Evolutionary conservation across 2,797 vertebrate species (phyloP).

Genomic region (Siniperca undulata): DNA sequence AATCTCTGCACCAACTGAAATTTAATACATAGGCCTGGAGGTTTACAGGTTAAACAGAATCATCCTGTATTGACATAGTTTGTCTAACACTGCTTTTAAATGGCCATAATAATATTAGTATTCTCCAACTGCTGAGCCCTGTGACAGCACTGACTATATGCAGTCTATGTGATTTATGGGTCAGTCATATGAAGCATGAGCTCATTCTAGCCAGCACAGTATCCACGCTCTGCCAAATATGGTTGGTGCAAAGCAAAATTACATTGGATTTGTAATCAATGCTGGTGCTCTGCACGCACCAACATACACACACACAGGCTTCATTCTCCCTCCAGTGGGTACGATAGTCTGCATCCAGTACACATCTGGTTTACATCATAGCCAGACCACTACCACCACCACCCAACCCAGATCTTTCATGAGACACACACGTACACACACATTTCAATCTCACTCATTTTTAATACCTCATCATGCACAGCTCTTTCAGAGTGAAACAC

Average conservation of each 20-base stretch:
- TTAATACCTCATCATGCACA: constrained; percentile 66
- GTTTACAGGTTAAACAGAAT: constrained; percentile 37
- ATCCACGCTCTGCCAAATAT: constrained; percentile 67
- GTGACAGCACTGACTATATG: constrained; percentile 52
- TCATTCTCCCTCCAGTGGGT: constrained; percentile 71
- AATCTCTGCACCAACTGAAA: constrained; percentile 42
- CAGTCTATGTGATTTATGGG: constrained; percentile 70
- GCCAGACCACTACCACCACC: constrained; percentile 74
- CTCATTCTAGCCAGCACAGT: constrained; percentile 65
- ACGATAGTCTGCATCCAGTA: constrained; percentile 72
- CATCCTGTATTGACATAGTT: constrained; percentile 23
- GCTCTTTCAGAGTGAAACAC: constrained; percentile 57
- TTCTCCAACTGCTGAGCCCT: constrained; percentile 41
- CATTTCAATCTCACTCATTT: constrained; percentile 59
- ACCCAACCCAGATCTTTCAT: constrained; percentile 66
- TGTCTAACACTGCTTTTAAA: constrained; percentile 47
- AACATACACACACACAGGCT: constrained; percentile 52
- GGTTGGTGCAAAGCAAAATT: constrained; percentile 77
- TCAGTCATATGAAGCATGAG: constrained; percentile 71
- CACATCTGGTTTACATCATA: constrained; percentile 86
- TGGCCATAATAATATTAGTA: constrained; percentile 21
- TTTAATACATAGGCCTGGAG: background rate
- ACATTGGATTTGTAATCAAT: constrained; percentile 79
- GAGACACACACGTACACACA: constrained; percentile 40
- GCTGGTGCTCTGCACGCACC: constrained; percentile 56